These are phyloP conservation scores for Euwallacea fornicatus DNA, from an alignment of 1,140 invertebrate genomes.

Conservation along the genomic window DNA sequence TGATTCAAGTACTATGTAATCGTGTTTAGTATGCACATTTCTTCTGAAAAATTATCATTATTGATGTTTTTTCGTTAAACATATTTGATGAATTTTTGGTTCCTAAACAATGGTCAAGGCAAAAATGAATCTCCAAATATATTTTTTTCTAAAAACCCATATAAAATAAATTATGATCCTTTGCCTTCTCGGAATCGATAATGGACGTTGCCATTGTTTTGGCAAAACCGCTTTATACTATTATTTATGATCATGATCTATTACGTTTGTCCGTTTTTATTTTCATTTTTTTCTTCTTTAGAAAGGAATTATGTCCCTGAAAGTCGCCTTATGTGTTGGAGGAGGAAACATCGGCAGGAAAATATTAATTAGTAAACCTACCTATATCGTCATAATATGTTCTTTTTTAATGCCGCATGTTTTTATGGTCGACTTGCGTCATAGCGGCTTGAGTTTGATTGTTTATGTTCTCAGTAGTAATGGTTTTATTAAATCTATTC, in stretches of 20 bases:
- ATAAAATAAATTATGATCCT: too few relatives aligned
- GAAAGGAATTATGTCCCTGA: conserved; percentile 33
- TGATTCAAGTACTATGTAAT: too few relatives aligned
- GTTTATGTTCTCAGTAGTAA: background rate
- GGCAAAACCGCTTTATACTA: too few relatives aligned
- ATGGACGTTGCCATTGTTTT: too few relatives aligned
- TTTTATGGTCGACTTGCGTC: conserved; percentile 31
- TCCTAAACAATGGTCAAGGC: too few relatives aligned
- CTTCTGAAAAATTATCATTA: background rate
- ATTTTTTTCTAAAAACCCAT: too few relatives aligned
- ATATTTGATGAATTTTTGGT: background rate
- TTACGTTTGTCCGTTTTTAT: conserved; percentile 2
- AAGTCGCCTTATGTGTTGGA: conserved; percentile 15
- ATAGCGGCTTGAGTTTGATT: conserved; percentile 21
- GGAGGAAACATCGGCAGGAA: conserved; percentile 29
- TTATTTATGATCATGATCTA: background rate
- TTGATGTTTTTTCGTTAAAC: background rate
- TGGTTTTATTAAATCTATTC: too few relatives aligned
- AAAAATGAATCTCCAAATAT: too few relatives aligned
- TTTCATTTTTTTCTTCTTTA: conserved; percentile 26
- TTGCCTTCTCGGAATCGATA: too few relatives aligned
- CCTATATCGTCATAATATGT: conserved; percentile 22
- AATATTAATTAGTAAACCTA: conserved; percentile 34
- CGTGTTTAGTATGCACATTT: too few relatives aligned
- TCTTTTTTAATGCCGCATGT: conserved; percentile 20